Base-by-base conservation (phyloP, 2,113 vertebrate species). In the Indicator maculatus region DNA sequence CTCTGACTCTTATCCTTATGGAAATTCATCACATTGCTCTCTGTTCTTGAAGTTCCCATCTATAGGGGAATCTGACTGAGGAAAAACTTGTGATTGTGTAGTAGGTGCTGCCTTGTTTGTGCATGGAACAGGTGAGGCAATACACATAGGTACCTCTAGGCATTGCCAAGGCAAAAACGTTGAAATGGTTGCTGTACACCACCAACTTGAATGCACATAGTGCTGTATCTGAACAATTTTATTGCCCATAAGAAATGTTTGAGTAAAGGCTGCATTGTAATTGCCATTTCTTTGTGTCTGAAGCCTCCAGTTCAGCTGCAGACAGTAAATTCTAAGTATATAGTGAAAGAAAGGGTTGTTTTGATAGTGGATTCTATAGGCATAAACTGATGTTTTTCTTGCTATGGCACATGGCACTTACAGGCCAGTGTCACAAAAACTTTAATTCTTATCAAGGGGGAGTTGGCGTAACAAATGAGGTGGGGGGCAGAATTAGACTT, bases 131-230 rank as follows among this genome's bases (percentile, higher is more conserved):
- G 15, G 9, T 72, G 41, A 50, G 20, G 8, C 65, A 31, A 21
- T 19, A 70, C 73, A 78, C 72, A 61, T 1, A 23, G 12, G 16
- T 8, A 24, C 2, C 17, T 80, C 8, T 44, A 23, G 41, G 19
- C 53, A 4, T 38, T 52, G 70, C 27, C 27, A 21, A 45, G 47
- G 44, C 38, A 63, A 45, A 80, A 72, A 20, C 15, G 2, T 6
- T 67, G 52, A 44, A 71, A 36, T 23, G 7, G 27, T 50, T 64
- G 31, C 56, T 89, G 18, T 71, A 16, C 5, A 19, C 7, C 21
- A 21, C 9, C 21, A 38, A 2, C 2, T 11, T 5, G 27, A 75
- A 60, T 41, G 21, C 18, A 6, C 0, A 0, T 6, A 64, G 6
- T 55, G 38, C 36, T 50, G 0, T 23, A 20, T 39, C 24, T n/a